Percentiles rank a stretch among this genome's conserved stretches.
These are phyloP conservation scores for Leucoraja ocellata DNA, from an alignment of 2,797 vertebrate genomes.

Conservation along the genomic window DNA sequence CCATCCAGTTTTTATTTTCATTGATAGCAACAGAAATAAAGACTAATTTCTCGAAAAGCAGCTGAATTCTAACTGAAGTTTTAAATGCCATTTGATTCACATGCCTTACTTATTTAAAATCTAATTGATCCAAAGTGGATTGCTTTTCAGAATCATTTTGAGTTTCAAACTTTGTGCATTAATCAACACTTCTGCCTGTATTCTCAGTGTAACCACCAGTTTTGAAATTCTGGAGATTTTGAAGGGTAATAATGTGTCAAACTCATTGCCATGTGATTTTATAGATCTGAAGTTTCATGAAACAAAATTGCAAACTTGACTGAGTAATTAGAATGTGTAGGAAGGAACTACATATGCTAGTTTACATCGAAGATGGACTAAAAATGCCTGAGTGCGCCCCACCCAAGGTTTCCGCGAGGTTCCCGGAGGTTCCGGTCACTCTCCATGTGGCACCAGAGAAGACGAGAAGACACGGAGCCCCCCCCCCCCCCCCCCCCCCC, in stretches of 20 bases:
- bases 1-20: background rate
- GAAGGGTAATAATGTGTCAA: background rate
- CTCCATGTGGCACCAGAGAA: too few relatives aligned
- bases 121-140: constrained; percentile 9
- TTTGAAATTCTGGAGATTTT: background rate
- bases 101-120: background rate
- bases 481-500: too few relatives aligned
- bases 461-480: too few relatives aligned
- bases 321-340: background rate
- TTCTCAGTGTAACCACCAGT: background rate
- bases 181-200: background rate
- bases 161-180: background rate
- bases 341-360: too few relatives aligned
- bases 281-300: background rate
- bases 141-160: background rate
- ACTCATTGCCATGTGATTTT: background rate
- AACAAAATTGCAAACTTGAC: background rate
- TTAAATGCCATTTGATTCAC: constrained; percentile 8
- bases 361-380: too few relatives aligned
- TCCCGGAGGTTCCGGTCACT: too few relatives aligned
- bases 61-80: background rate
- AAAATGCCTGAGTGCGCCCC: too few relatives aligned
- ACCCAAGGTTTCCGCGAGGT: too few relatives aligned
- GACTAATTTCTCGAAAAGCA: background rate
- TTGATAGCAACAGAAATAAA: background rate